These are phyloP conservation scores for Halocaridina rubra DNA, from an alignment of 2,888 invertebrate genomes.

Conservation along the genomic window DNA sequence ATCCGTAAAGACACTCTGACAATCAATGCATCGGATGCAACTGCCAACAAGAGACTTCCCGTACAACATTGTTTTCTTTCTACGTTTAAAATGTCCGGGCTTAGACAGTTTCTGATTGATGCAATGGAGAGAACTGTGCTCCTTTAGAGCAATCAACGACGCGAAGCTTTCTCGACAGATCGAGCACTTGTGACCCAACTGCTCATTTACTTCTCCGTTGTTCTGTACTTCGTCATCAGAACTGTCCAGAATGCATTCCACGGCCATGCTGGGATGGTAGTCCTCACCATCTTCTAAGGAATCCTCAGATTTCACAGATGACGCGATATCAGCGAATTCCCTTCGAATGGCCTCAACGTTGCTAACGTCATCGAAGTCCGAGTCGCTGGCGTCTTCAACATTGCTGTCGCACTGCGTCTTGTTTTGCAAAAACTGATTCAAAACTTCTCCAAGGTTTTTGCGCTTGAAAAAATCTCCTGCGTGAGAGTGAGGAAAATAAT, in stretches of 20 bases:
- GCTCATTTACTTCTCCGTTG: neutral
- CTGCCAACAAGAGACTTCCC: neutral
- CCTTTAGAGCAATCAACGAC: slow-evolving; percentile 38
- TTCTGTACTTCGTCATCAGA: neutral
- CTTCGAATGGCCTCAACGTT: neutral
- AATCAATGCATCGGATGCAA: slow-evolving; percentile 31
- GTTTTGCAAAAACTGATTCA: no score
- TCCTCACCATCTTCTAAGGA: slow-evolving; percentile 9
- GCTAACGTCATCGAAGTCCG: neutral
- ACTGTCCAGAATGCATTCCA: slow-evolving; percentile 43
- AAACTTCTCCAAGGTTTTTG: no score
- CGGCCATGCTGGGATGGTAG: slow-evolving; percentile 33
- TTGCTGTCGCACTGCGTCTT: no score
- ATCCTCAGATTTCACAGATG: neutral
- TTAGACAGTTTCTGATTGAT: neutral
- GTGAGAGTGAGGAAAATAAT: no score
- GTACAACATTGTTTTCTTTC: neutral
- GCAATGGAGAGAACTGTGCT: slow-evolving; percentile 16
- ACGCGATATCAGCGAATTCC: neutral
- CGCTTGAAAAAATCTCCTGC: no score
- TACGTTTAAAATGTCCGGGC: neutral
- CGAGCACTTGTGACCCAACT: slow-evolving; percentile 17
- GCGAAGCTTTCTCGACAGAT: slow-evolving; percentile 32
- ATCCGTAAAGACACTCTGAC: slow-evolving; percentile 21
- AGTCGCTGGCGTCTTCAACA: neutral